Conservation (phyloP, 2,888 invertebrate genomes). For the Siphonodentalium dalli region DNA sequence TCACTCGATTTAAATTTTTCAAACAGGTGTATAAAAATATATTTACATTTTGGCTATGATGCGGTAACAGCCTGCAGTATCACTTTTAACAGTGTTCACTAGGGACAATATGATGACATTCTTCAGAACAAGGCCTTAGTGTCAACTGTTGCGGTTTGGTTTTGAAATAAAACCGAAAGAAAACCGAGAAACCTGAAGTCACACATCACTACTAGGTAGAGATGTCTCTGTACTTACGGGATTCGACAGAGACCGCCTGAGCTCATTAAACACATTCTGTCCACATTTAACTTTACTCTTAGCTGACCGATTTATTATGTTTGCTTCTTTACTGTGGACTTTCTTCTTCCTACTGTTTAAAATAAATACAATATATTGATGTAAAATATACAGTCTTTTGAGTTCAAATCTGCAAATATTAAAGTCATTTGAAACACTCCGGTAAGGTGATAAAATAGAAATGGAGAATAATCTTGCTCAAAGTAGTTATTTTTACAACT, state of each 20-base stretch:
- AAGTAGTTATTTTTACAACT: too few relatives aligned
- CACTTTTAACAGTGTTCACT: neutral
- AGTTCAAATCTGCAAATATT: too few relatives aligned
- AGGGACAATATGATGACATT: neutral
- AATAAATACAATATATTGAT: neutral
- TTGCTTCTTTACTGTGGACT: constrained; percentile 40
- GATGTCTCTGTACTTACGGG: constrained; percentile 31
- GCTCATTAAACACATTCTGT: constrained; percentile 34
- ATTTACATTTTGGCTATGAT: too few relatives aligned
- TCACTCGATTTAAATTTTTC: too few relatives aligned
- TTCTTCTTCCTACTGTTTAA: constrained; percentile 49
- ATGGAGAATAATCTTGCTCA: too few relatives aligned
- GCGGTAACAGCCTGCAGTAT: neutral
- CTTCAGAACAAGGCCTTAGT: neutral
- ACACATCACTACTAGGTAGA: neutral
- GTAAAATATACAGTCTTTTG: too few relatives aligned
- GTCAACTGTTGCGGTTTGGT: neutral
- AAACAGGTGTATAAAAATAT: too few relatives aligned
- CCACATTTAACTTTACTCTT: constrained; percentile 53
- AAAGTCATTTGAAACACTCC: too few relatives aligned
- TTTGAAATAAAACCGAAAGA: neutral
- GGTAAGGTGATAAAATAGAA: too few relatives aligned
- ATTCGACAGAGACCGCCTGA: constrained; percentile 34
- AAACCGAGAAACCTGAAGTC: neutral
- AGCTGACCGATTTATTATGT: constrained; percentile 34